Evolutionary conservation across 2,888 invertebrate species (phyloP), one percentile per base, ranked within the genome.

Genomic region (Drosophila antonietae): DNA sequence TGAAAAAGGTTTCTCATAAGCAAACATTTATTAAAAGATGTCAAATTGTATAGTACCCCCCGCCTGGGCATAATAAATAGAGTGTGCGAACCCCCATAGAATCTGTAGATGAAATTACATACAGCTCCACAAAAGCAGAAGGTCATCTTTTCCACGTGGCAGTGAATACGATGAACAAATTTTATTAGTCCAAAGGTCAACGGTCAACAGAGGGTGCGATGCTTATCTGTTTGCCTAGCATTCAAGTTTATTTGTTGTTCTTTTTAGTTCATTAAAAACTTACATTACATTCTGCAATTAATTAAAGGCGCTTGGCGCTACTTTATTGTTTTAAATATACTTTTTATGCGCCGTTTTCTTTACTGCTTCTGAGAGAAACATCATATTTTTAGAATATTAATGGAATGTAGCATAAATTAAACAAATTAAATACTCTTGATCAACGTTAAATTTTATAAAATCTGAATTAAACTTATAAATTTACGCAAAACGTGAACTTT

Each of bases 261-360:
- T 23, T 44, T 51, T 60, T 55, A 63, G 57, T 73, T 61, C 10
- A 66, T 57, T 70, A 59, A 75, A 70, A 74, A 51, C 33, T 7
- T 18, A 12, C 31, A 74, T 75, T 79, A 75, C 72, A 57, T 73
- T 73, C 74, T 73, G 75, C 62, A 83, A 83, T 75, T 77, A 77
- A 79, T 80, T 78, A 72, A 72, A 76, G 63, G 68, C 23, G 28
- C 10, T 28, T 28, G 23, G 23, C 3, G 23, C 28, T 47, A 9
- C 3, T 28, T 28, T 28, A 15, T 8, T 10, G 57, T 68, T 68
- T 72, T 68, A 14, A 71, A 75, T 72, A 37, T 68, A 28, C 58
- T 68, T 63, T 72, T 72, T 39, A 64, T 72, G 62, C 44, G 55
- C 67, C 70, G 61, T 74, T 67, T 74, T 62, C 43, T 9, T 47